phyloP scores from a whole-genome alignment of 92 coral and sea anemone genomes.

The Paramuricea clavata region DNA sequence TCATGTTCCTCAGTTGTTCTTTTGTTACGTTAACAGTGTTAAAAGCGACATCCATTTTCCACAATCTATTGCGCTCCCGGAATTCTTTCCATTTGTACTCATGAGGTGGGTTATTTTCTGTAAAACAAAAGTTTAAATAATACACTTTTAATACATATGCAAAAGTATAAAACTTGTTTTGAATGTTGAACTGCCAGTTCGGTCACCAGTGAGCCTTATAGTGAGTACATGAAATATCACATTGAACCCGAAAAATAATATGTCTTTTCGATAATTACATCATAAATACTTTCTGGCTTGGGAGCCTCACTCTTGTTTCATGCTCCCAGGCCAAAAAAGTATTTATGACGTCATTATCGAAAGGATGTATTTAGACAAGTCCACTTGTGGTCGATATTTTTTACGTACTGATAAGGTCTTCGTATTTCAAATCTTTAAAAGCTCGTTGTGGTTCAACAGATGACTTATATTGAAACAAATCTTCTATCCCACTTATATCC shows the following conservation, averaged over 20 bases:
- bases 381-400: not conserved
- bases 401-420: slow-evolving; percentile 14
- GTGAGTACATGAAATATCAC: no score
- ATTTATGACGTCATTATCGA: no score
- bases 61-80: slow-evolving; percentile 16
- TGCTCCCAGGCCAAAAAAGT: no score
- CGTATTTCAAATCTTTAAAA: slow-evolving; percentile 33
- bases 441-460: slow-evolving; percentile 49
- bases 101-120: slow-evolving; percentile 37
- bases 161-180: no score
- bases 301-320: no score
- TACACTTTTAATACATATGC: not conserved
- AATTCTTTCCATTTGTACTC: slow-evolving; percentile 37
- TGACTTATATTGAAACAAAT: slow-evolving; percentile 40
- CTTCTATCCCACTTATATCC: slow-evolving; percentile 49
- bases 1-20: slow-evolving; percentile 5
- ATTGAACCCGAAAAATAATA: no score
- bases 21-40: not conserved
- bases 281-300: no score
- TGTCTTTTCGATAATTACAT: no score
- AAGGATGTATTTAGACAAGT: no score
- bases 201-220: no score
- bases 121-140: not conserved
- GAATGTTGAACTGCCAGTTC: no score
- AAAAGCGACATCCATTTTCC: slow-evolving; percentile 53